Conservation (phyloP, 1,140 invertebrate species). For the Neodiprion virginianus region DNA sequence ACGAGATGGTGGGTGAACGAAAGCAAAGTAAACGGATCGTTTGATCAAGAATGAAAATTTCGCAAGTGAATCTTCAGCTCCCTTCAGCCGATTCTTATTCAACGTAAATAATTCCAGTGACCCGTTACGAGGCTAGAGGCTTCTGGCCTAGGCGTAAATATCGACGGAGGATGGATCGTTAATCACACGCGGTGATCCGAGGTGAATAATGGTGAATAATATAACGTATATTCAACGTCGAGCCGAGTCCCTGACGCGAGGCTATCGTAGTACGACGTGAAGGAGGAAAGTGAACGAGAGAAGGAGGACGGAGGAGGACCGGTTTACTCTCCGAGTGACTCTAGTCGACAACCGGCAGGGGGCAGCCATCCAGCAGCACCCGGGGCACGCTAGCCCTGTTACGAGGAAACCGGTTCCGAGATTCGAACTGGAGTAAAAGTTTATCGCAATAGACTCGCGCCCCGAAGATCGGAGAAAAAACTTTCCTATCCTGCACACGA, state of each 20-base stretch:
- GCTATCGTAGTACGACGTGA: neutral
- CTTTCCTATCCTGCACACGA: too few species aligned
- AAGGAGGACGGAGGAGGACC: slow-evolving; percentile 33
- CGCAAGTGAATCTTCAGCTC: too few species aligned
- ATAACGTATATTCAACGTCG: too few species aligned
- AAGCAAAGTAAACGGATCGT: neutral
- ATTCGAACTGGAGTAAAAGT: slow-evolving; percentile 55
- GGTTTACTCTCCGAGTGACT: slow-evolving; percentile 32
- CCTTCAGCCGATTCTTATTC: too few species aligned
- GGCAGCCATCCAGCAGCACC: slow-evolving; percentile 34
- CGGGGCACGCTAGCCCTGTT: slow-evolving; percentile 43
- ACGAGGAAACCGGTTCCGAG: slow-evolving; percentile 48
- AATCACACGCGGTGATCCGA: too few species aligned
- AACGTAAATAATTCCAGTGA: too few species aligned
- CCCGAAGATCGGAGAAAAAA: too few species aligned
- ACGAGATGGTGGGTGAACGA: slow-evolving; percentile 3
- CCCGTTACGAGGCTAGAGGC: too few species aligned
- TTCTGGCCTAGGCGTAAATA: too few species aligned
- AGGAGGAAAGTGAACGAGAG: slow-evolving; percentile 17
- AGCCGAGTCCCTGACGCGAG: neutral
- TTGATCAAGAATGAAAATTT: too few species aligned
- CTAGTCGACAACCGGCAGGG: slow-evolving; percentile 21
- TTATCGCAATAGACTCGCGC: slow-evolving; percentile 34
- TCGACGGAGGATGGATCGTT: too few species aligned
- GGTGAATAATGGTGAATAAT: too few species aligned